Evolutionary conservation across 2,888 invertebrate genomes (phyloP), one percentile per base, ranked within the genome.

Genomic region (Andrena bicolor): DNA sequence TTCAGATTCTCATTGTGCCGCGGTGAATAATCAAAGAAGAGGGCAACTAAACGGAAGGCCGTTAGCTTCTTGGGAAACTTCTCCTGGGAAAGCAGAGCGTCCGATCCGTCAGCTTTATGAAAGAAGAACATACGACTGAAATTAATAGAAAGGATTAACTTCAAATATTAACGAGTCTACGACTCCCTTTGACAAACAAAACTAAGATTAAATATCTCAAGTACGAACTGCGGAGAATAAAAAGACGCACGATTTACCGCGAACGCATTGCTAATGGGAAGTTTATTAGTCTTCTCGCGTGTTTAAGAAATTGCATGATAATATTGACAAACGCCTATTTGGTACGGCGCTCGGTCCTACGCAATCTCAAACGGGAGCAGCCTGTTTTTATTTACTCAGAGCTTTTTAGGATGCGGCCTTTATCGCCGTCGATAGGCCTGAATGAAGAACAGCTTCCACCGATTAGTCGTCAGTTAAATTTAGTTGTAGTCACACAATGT

Each of bases 401-500:
- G 10, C 23, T 68, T 58, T 72, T 66, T 61, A 68, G 26, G 20
- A 28, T 49, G 28, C 5, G 30, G 48, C 66, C 72, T 71, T 86
- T 65, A 63, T 71, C 66, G 32, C 58, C 74, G 70, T 78, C 75
- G 64, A 53, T 80, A 81, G 75, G 79, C 86, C 77, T 86, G 81
- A 86, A 86, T 88, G 80, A 84, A 78, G 69, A 84, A 80, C 79
- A 80, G 76, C 70, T 80, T 82, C 82, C 75, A 58, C 71, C 78
- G 83, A 90, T 90, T 90, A 90, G 86, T 90, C 78, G 85, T 51
- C 82, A 65, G 84, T 84, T 90, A 90, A 88, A 88, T 90, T 88
- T 90, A 90, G 87, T 80, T 41, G 71, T 74, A 82, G 69, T 71
- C 80, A 80, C 73, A 85, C 82, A 84, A 82, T 85, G 77, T 75